phyloP scores from a whole-genome alignment of 2,888 invertebrate species.

The Gordius sp. region DNA sequence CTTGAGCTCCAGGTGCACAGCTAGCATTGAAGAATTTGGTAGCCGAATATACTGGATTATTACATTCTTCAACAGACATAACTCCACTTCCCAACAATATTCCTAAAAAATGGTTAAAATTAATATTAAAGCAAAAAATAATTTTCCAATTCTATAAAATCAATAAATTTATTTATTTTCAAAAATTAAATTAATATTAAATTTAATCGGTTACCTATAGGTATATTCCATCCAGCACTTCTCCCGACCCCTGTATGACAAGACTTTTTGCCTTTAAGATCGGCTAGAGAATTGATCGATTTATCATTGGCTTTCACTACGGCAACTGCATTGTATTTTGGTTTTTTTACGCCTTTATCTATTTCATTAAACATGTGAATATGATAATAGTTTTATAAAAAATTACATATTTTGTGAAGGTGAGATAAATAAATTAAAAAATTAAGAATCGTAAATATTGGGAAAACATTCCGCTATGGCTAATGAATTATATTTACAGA shows the following conservation, averaged over 20 bases:
- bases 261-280: not conserved
- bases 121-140: not conserved
- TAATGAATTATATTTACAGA: too few relatives aligned
- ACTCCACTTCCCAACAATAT: not conserved
- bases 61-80: not conserved
- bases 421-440: too few relatives aligned
- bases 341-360: too few relatives aligned
- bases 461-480: too few relatives aligned
- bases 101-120: conserved; percentile 4
- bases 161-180: not conserved
- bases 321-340: not conserved
- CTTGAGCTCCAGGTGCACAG: not conserved
- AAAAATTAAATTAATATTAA: not conserved
- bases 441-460: too few relatives aligned
- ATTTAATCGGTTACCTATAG: not conserved
- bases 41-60: conserved; percentile 8
- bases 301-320: not conserved
- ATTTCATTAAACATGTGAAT: too few relatives aligned
- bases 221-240: conserved; percentile 11
- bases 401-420: too few relatives aligned
- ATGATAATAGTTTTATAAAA: too few relatives aligned
- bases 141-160: not conserved
- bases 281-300: not conserved
- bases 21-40: not conserved
- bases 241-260: conserved; percentile 5